Evolutionary conservation across 2,113 vertebrate species (phyloP), one percentile per base, ranked within the genome.

Genomic region (Chascanopsetta lugubris): DNA sequence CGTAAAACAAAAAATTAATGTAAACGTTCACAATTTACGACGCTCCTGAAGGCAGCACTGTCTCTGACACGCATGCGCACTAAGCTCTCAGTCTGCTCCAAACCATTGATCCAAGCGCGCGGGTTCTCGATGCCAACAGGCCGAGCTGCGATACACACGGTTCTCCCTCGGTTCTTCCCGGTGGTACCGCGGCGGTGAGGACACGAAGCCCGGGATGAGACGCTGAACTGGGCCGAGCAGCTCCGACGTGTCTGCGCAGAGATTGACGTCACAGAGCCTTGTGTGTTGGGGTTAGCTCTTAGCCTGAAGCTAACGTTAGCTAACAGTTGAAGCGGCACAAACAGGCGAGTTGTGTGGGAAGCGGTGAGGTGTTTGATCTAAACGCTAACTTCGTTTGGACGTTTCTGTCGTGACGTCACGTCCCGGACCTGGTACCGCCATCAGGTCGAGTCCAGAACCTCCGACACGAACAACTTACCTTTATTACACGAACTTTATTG

Each of bases 241-340:
- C 32, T 10, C 20, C 30, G 3, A 15, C 32, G 3, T 13, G 11
- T 20, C 18, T 10, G 2, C 17, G 36, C 22, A n/a, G 17, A 11
- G 22, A 6, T 4, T 48, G 13, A 7, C 5, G 38, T 30, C 29
- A 8, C 5, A 5, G 29, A 15, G 34, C 34, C 6, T 38, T 5
- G 5, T 4, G 29, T 42, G 40, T 8, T 46, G 9, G 3, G 1
- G 43, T 1, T 24, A 29, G 20, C 43, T n/a, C 48, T 29, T 48
- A 50, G 43, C 48, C 8, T 5, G 29, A 30, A 36, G 58, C 53
- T 67, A 82, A 67, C 38, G 9, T 50, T 64, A 65, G 54, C 13
- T 9, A 11, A 13, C 13, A 34, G 10, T 11, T 34, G 32, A n/a
- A n/a, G 8, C 32, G 13, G 10, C 10, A 34, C 13, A 34, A 4